Conservation (phyloP, 2,113 vertebrate species). For the Channa argus region DNA sequence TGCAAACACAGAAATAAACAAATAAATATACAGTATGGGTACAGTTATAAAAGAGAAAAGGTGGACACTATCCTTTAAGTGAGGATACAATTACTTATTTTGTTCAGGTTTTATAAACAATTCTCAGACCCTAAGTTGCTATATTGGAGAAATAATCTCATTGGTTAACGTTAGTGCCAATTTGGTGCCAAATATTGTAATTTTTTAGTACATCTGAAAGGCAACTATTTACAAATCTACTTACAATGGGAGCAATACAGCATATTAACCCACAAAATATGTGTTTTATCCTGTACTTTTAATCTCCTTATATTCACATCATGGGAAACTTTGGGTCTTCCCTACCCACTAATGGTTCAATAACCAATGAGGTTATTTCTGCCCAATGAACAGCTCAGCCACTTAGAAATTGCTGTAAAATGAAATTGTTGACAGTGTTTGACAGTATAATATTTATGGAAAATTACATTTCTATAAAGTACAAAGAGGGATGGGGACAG, state of each 20-base stretch:
- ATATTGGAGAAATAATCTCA: constrained; percentile 1
- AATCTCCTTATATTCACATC: too few species aligned
- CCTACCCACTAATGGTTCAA: neutral
- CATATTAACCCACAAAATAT: neutral
- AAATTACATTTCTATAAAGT: constrained; percentile 32
- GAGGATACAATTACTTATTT: too few species aligned
- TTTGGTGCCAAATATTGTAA: constrained; percentile 5
- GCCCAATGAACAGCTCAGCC: neutral
- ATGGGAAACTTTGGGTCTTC: neutral
- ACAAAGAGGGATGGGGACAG: constrained; percentile 29
- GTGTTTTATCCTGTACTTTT: neutral
- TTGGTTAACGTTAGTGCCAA: neutral
- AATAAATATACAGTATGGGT: too few species aligned
- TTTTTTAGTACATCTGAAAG: neutral
- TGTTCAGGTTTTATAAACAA: neutral
- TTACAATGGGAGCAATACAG: neutral
- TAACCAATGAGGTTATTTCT: neutral
- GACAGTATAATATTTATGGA: constrained; percentile 22
- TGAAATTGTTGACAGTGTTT: constrained; percentile 1
- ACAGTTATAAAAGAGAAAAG: too few species aligned
- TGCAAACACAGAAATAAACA: too few species aligned
- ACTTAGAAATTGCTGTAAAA: constrained; percentile 2
- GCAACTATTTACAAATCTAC: neutral
- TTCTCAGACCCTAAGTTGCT: constrained; percentile 3
- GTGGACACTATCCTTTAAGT: too few species aligned